phyloP scores from a whole-genome alignment of 2,797 vertebrate genomes.

The Eutrigla gurnardus region DNA sequence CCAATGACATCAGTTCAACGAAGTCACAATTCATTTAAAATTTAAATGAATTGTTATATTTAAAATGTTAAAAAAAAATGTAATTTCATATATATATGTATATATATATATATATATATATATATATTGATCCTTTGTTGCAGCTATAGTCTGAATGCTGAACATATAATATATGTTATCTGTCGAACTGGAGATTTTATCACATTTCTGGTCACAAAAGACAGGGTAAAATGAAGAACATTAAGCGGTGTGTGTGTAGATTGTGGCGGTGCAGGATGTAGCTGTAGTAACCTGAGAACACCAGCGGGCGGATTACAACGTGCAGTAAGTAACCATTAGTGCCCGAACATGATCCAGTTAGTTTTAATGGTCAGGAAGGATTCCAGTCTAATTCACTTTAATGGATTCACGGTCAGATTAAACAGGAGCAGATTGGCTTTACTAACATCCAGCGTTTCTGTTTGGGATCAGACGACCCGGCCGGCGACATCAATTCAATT shows the following conservation, averaged over 20 bases:
- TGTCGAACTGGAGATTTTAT: neutral
- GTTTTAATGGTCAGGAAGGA: slow-evolving; percentile 51
- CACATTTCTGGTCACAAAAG: neutral
- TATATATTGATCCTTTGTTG: neutral
- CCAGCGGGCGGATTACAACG: slow-evolving; percentile 44
- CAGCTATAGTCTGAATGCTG: neutral
- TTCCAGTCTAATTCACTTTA: slow-evolving; percentile 55
- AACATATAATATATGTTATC: neutral
- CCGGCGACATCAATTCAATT: too few relatives aligned
- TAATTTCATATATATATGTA: neutral
- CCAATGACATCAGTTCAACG: too few relatives aligned
- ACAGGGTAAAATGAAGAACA: neutral
- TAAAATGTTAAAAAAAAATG: too few relatives aligned
- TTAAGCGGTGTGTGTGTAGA: neutral
- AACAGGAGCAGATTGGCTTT: slow-evolving; percentile 46
- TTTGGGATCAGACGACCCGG: slow-evolving; percentile 17
- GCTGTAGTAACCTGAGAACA: slow-evolving; percentile 46
- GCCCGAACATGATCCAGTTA: slow-evolving; percentile 52
- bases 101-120: too few relatives aligned
- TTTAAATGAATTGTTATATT: too few relatives aligned
- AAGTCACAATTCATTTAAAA: too few relatives aligned
- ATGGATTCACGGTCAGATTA: slow-evolving; percentile 30
- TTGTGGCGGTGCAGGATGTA: neutral
- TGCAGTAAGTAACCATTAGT: slow-evolving; percentile 31
- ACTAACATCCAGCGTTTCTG: slow-evolving; percentile 16